Evolutionary conservation across 1,140 invertebrate species (phyloP), one percentile per base, ranked within the genome.

Genomic region (Lethrus apterus): DNA sequence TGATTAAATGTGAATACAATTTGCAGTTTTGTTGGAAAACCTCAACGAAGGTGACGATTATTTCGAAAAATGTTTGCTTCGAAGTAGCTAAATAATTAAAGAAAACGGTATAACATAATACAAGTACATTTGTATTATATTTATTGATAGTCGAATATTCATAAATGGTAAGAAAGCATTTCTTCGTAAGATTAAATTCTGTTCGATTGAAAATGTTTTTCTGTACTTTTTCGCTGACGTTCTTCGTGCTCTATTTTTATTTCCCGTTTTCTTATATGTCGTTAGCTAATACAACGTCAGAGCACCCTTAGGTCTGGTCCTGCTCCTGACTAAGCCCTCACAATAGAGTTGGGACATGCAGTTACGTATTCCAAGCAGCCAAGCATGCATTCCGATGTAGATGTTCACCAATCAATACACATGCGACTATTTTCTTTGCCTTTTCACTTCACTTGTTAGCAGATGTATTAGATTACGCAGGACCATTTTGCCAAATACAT

Each of bases 341-440:
- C 36, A 40, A 40, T 40, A 40, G 36, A 21, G 36, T 21, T 40
- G 36, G 42, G 42, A 44, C 42, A 44, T 44, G 42, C 42, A 44
- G 24, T 23, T 44, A 44, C 42, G 42, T 44, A 44, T 44, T 31
- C 26, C 26, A 44, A 23, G 42, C 42, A 44, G 42, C 24, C 42
- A 32, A 44, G 42, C 42, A 44, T 44, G 30, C 42, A 44, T 44
- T 44, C 42, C 42, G 31, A 44, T 44, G 24, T 18, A 32, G 42
- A 44, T 44, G 42, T 44, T 44, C 42, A 44, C 42, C 24, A 44
- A 44, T 44, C 42, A 44, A 44, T 44, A 44, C 42, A 44, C 42
- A 44, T 44, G 31, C 42, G 42, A 32, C 20, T 32, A 44, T 44
- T 44, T 44, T 32, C 42, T 44, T 44, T 44, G 42, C 42, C 30